These are phyloP conservation scores for Taphrorychus bicolor DNA, from an alignment of 2,888 invertebrate genomes.

Conservation along the genomic window DNA sequence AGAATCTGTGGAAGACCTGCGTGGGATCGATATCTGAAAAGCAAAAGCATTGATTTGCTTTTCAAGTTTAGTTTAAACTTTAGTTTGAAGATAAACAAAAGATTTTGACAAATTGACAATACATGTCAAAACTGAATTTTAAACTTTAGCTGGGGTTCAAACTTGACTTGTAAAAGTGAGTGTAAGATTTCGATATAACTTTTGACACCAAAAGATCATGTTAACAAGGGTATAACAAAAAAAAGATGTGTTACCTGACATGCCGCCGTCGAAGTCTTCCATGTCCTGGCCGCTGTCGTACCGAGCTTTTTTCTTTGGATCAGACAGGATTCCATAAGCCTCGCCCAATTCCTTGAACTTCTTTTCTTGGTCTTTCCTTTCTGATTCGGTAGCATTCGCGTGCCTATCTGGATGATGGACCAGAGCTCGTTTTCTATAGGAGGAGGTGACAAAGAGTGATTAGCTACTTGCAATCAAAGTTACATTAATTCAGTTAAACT, in stretches of 20 bases:
- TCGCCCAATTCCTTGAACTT: slow-evolving; percentile 97
- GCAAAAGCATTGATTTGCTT: neutral
- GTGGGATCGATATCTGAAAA: slow-evolving; percentile 79
- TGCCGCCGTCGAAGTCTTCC: slow-evolving; percentile 73
- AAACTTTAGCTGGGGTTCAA: too few species aligned
- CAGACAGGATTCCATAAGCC: slow-evolving; percentile 90
- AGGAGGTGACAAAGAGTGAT: too few species aligned
- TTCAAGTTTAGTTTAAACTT: too few species aligned
- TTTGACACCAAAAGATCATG: neutral
- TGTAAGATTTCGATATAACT: too few species aligned
- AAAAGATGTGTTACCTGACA: slow-evolving; percentile 56
- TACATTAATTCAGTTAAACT: neutral
- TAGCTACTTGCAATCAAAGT: too few species aligned
- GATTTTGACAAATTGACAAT: too few species aligned
- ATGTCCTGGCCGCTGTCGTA: slow-evolving; percentile 93
- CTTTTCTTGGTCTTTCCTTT: slow-evolving; percentile 90
- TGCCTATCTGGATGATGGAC: slow-evolving; percentile 96
- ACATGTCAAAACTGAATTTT: too few species aligned
- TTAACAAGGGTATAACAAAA: neutral
- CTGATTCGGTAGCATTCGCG: slow-evolving; percentile 82
- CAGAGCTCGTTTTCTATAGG: slow-evolving; percentile 78
- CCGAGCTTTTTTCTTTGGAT: slow-evolving; percentile 85
- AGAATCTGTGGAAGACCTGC: slow-evolving; percentile 86
- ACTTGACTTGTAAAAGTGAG: too few species aligned
- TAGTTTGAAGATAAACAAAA: too few species aligned